A percentile compares a stretch with the other conserved stretches of the same genome.
These are phyloP conservation scores for Entosphenus tridentatus DNA, from an alignment of 2,113 vertebrate genomes.

Conservation along the genomic window DNA sequence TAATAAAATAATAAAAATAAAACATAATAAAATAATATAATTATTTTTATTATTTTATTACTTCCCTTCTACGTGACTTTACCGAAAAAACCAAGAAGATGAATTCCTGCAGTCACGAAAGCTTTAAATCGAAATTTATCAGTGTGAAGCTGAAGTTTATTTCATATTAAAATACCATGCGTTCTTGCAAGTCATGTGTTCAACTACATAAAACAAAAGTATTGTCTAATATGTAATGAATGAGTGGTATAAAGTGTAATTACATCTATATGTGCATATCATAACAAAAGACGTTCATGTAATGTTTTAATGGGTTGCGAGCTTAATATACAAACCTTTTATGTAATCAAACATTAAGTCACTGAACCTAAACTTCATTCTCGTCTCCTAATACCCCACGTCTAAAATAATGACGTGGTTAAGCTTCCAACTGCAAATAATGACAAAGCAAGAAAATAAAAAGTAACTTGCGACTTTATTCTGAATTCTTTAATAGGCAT, in stretches of 20 bases:
- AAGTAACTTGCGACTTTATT: no score
- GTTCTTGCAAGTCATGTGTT: no score
- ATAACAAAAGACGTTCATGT: neutral
- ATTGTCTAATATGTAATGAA: neutral
- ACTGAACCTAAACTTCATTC: neutral
- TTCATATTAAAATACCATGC: no score
- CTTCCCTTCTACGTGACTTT: no score
- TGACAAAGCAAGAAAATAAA: neutral
- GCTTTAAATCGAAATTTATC: no score
- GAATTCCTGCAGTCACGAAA: no score
- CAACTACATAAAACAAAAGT: neutral
- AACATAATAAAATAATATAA: no score
- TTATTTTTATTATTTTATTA: no score
- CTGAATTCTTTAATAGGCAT: no score
- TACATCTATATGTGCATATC: neutral
- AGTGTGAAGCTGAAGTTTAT: no score
- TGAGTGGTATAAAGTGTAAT: neutral
- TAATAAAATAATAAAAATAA: no score
- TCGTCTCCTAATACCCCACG: neutral
- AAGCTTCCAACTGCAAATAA: neutral
- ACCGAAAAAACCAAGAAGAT: no score
- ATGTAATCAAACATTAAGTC: neutral
- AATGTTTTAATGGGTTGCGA: neutral
- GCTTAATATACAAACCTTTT: neutral
- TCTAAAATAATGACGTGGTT: neutral